phyloP scores from a whole-genome alignment of 2,888 invertebrate genomes.

The Phengaris arion region DNA sequence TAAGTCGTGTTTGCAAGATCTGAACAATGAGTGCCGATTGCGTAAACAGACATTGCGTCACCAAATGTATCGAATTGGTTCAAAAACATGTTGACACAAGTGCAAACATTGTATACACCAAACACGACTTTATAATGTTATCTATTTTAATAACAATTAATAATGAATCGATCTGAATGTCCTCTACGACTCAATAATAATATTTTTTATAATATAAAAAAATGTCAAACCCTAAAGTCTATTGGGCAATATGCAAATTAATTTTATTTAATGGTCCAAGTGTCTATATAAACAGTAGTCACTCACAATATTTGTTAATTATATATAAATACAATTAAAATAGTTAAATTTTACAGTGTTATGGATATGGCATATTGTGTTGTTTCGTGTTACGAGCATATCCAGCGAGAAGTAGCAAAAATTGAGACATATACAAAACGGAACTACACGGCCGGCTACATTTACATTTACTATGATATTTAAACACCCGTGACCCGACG shows the following conservation, averaged over 20 bases:
- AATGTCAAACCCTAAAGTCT: not conserved
- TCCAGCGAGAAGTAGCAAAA: too few relatives aligned
- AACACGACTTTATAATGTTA: not conserved
- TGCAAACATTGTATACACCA: slow-evolving; percentile 42
- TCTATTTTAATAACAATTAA: not conserved
- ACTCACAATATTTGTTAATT: too few relatives aligned
- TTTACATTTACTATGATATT: too few relatives aligned
- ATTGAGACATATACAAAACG: too few relatives aligned
- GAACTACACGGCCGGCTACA: too few relatives aligned
- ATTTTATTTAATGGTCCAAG: not conserved
- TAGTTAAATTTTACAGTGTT: too few relatives aligned
- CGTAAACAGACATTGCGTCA: slow-evolving; percentile 65
- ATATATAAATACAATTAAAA: too few relatives aligned
- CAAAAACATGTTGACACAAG: slow-evolving; percentile 75
- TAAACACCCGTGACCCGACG: too few relatives aligned
- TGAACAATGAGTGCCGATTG: slow-evolving; percentile 51
- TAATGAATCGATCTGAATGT: slow-evolving; percentile 1
- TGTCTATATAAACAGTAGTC: not conserved
- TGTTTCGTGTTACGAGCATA: too few relatives aligned
- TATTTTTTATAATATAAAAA: not conserved
- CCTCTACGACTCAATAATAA: not conserved
- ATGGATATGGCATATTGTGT: too few relatives aligned
- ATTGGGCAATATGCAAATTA: too few relatives aligned
- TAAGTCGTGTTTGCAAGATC: slow-evolving; percentile 45
- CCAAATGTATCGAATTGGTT: slow-evolving; percentile 58